Evolutionary conservation across 2,888 invertebrate species (phyloP).

Genomic region (Patella pellucida): DNA sequence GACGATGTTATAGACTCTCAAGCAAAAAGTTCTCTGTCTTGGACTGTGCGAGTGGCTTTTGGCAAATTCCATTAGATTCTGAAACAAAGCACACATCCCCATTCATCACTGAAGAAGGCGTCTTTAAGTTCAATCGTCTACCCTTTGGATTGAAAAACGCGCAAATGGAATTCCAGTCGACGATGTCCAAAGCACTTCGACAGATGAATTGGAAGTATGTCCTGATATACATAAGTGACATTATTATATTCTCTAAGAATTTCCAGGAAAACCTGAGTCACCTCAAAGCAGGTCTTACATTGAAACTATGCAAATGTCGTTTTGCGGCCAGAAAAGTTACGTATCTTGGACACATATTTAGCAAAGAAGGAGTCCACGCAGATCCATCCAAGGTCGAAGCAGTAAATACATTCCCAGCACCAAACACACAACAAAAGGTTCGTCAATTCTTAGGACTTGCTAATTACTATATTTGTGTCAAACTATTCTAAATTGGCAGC

Average conservation of each 20-base stretch:
- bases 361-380: too few relatives aligned
- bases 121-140: too few relatives aligned
- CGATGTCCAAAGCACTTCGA: too few relatives aligned
- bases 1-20: conserved; percentile 34
- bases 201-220: too few relatives aligned
- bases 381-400: too few relatives aligned
- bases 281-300: conserved; percentile 31
- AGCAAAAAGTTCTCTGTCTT: conserved; percentile 24
- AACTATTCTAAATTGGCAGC: conserved; percentile 35
- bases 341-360: too few relatives aligned
- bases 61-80: conserved; percentile 30
- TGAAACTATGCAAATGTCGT: conserved; percentile 41
- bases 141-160: too few relatives aligned
- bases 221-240: conserved; percentile 44
- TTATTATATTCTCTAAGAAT: conserved; percentile 32
- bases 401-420: too few relatives aligned
- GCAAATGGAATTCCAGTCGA: too few relatives aligned
- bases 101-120: too few relatives aligned
- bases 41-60: conserved; percentile 34
- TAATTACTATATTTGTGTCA: conserved; percentile 36
- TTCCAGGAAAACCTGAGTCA: conserved; percentile 37
- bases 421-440: conserved; percentile 33
- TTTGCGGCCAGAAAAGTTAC: conserved; percentile 32
- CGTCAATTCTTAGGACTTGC: conserved; percentile 32
- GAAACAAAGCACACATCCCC: conserved; percentile 31